Conservation (phyloP, 2,113 vertebrate species). For the Eclectus roratus region DNA sequence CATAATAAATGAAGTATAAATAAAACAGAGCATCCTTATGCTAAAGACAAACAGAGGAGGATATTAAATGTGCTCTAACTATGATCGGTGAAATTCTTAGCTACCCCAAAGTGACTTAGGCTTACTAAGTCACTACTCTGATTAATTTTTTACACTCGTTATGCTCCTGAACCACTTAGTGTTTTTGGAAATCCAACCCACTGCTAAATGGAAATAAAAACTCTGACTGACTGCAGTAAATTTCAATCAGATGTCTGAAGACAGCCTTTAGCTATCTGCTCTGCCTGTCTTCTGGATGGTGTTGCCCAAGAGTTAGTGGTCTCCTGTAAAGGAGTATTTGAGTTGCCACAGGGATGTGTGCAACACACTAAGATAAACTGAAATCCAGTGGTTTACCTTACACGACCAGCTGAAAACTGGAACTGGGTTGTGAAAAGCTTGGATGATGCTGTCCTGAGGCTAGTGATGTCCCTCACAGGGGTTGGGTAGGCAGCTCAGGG, state of each 20-base stretch:
- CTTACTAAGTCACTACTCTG: background rate
- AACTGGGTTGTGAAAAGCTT: background rate
- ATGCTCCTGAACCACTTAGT: background rate
- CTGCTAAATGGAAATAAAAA: constrained; percentile 17
- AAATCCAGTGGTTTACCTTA: background rate
- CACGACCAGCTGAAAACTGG: background rate
- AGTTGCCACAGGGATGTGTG: background rate
- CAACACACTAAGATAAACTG: background rate
- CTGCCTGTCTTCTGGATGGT: background rate
- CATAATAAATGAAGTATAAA: constrained; percentile 36
- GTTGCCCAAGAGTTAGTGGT: background rate
- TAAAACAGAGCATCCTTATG: background rate
- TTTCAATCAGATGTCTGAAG: constrained; percentile 21
- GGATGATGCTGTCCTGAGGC: background rate
- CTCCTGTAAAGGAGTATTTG: background rate
- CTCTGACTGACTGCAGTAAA: background rate
- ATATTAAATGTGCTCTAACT: constrained; percentile 17
- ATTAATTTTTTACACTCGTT: constrained; percentile 44
- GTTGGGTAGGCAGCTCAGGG: background rate
- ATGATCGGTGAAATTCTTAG: constrained; percentile 14
- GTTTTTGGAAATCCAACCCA: background rate
- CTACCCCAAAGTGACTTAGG: background rate
- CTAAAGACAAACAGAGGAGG: background rate
- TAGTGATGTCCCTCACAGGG: background rate
- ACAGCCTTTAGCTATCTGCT: background rate